These are phyloP conservation scores for Clepsis dumicolana DNA, from an alignment of 2,888 invertebrate genomes.

Conservation along the genomic window DNA sequence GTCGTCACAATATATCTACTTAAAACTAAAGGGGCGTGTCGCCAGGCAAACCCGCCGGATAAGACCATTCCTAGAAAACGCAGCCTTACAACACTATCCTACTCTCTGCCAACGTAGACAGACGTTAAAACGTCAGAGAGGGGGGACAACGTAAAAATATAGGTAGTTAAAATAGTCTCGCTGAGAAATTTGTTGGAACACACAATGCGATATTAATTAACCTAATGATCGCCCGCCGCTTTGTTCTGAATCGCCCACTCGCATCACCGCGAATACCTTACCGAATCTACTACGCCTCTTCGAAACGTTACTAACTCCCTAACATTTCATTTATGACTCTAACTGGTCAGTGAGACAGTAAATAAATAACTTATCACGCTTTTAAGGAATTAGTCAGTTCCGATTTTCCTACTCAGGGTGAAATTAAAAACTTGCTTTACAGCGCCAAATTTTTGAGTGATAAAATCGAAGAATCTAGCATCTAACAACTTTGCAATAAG, in stretches of 20 bases:
- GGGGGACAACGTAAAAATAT: conserved; percentile 48
- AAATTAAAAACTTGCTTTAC: not conserved
- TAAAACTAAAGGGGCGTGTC: conserved; percentile 69
- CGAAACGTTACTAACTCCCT: conserved; percentile 57
- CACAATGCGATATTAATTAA: conserved; percentile 79
- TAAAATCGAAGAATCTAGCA: not conserved
- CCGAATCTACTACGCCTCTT: conserved; percentile 51
- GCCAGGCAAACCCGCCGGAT: conserved; percentile 57
- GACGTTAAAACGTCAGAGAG: conserved; percentile 44
- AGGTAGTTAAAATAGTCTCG: conserved; percentile 62
- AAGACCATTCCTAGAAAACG: conserved; percentile 59
- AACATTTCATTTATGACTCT: conserved; percentile 48
- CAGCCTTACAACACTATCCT: conserved; percentile 64
- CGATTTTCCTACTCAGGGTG: no score
- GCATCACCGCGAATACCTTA: conserved; percentile 52
- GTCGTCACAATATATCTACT: conserved; percentile 61
- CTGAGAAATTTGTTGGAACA: conserved; percentile 81
- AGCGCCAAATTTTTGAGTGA: not conserved
- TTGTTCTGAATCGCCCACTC: conserved; percentile 70
- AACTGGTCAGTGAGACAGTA: conserved; percentile 66
- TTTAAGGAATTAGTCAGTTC: not conserved
- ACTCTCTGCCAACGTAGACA: conserved; percentile 60
- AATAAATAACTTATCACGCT: not conserved
- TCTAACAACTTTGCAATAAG: not conserved
- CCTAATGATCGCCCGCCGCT: conserved; percentile 64